Conservation (phyloP, 2,888 invertebrate genomes). For the Dynastes grantii region DNA sequence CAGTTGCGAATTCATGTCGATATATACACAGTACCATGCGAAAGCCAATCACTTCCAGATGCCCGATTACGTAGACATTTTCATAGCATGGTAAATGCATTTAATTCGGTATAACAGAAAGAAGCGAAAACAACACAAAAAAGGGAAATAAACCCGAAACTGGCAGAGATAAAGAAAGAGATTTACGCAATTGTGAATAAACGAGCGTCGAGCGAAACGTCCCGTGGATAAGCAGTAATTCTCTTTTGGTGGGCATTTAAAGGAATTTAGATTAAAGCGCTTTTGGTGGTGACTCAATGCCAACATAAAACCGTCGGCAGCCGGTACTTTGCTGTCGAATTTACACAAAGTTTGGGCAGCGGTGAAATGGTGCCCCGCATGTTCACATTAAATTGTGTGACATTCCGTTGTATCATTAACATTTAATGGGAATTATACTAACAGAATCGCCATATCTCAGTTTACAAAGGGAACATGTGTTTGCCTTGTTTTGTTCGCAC, state of each 20-base stretch:
- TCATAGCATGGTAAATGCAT: constrained; percentile 12
- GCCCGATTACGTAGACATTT: constrained; percentile 18
- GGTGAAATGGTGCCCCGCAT: constrained; percentile 64
- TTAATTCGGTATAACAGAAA: constrained; percentile 29
- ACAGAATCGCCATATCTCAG: constrained; percentile 64
- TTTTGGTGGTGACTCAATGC: constrained; percentile 60
- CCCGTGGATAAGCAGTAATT: constrained; percentile 46
- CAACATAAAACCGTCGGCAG: constrained; percentile 60
- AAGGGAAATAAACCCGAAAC: constrained; percentile 38
- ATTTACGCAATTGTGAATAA: constrained; percentile 47
- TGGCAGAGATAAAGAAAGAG: constrained; percentile 44
- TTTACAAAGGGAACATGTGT: constrained; percentile 69
- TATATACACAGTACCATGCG: too few species aligned
- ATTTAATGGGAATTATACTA: constrained; percentile 70
- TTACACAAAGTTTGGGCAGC: constrained; percentile 66
- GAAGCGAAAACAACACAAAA: constrained; percentile 4
- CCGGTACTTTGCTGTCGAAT: constrained; percentile 66
- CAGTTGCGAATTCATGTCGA: too few species aligned
- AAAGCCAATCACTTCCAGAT: not conserved
- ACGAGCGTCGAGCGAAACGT: constrained; percentile 39
- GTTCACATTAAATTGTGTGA: constrained; percentile 69
- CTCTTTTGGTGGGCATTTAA: constrained; percentile 55
- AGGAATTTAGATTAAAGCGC: constrained; percentile 65
- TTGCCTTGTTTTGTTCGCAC: constrained; percentile 64
- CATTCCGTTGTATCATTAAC: constrained; percentile 70